Base-by-base conservation (phyloP, 2,888 invertebrate species). In the Orchesellides sinensis region DNA sequence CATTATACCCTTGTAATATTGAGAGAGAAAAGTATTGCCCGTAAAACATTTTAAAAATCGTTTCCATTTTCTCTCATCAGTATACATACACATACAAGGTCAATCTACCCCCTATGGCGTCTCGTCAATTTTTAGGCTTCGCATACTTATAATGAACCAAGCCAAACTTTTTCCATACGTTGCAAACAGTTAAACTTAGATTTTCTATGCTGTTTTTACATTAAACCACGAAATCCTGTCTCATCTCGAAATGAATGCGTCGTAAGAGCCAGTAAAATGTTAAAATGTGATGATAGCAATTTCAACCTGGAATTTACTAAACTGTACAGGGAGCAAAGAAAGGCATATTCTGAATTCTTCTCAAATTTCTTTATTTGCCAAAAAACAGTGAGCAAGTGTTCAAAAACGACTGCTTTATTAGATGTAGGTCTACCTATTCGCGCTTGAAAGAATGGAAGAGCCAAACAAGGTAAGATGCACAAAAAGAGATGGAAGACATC, bases 41-140 rank as follows among this genome's bases (percentile, higher is more conserved):
- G 32, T 27, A 32, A 14, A 25, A 47, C 65, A 40, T 40, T 40
- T 40, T 40, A 40, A 40, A 40, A 40, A n/a, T n/a, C n/a, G 17
- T 35, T 52, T 69, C 54, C 68, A 35, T 21, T 19, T 32, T 52
- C 45, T 19, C 32, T 19, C 49, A 32, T 25, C 27, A 66, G 10
- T 6, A 47, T 12, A 25, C 29, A n/a, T n/a, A n/a, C n/a, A n/a
- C n/a, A n/a, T n/a, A n/a, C 21, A 49, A 27, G 80, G 56, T 73
- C 80, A 73, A 80, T 73, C 66, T 80, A 73, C 80, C 80, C 72
- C 80, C 80, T 73, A 65, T 45, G 27, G 73, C 45, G 54, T 35
- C 68, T 77, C 68, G 75, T 56, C 77, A 59, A 68, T 47, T 68
- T n/a, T 77, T 61, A 61, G 56, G 59, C 17, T 32, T 10, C 32